Base-by-base conservation (phyloP, 2,113 vertebrate species). In the Antechinus stuartii region DNA sequence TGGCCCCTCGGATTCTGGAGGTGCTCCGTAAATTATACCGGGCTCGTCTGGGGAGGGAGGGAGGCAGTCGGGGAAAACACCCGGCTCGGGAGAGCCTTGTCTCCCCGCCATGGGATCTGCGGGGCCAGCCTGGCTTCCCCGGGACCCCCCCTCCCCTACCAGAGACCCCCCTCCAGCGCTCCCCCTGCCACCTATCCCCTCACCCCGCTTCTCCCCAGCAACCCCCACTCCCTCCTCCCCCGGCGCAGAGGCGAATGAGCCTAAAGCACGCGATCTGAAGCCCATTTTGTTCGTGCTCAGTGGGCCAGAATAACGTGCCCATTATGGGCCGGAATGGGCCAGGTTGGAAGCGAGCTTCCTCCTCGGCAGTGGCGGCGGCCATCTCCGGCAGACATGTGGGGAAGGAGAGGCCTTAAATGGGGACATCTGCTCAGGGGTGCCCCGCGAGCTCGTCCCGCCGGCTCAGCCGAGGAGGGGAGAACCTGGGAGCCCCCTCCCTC, bases 291-390 rank as follows among this genome's bases (percentile, higher is more conserved):
- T 99, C 99, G 98, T 99, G 99, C 98, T 99, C 99, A 99, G 98
- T 99, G 99, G 99, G 99, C 99, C 99, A 99, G 99, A 99, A 99
- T 99, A 99, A 99, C 99, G 98, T 99, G 99, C 99, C 99, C 99
- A 99, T 99, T 99, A 99, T 99, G 98, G 99, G 98, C 98, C 99
- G 99, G 99, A 99, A 99, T 98, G 99, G 99, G 99, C 99, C 99
- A 99, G 99, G 99, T 99, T 99, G 99, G 99, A 99, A 99, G 99
- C 99, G 99, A 99, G 99, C 99, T 99, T 99, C 99, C 99, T 99
- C 98, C 93, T 49, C 89, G 30, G 35, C 35, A 19, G 68, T 0
- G 68, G 98, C 99, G 99, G 99, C 98, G 99, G 99, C 99, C 99
- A 99, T 99, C 99, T 99, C 99, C 99, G 98, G 99, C 99, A 99